Conservation (phyloP, 2,797 vertebrate species). For the Falco peregrinus region DNA sequence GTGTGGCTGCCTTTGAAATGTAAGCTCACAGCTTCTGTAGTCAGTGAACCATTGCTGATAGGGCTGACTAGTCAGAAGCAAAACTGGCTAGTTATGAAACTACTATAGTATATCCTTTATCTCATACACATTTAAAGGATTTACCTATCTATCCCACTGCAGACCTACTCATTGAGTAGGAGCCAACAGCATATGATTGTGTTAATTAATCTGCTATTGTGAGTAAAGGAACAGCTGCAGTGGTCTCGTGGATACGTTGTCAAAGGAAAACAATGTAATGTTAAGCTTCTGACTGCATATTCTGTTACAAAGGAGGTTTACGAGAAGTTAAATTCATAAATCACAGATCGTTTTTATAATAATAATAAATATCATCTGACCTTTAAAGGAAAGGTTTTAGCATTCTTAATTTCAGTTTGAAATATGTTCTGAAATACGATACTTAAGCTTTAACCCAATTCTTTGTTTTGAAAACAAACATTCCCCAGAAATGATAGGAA, state of each 20-base stretch:
- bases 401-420: conserved; percentile 91
- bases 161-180: conserved; percentile 98
- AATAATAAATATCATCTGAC: conserved; percentile 97
- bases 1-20: conserved; percentile 77
- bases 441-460: conserved; percentile 86
- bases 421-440: conserved; percentile 93
- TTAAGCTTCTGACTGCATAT: conserved; percentile 97
- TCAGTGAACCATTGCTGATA: conserved; percentile 75
- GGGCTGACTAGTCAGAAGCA: conserved; percentile 89
- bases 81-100: conserved; percentile 86
- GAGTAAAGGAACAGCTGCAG: conserved; percentile 98
- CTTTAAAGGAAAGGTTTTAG: conserved; percentile 92
- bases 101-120: conserved; percentile 89
- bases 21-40: conserved; percentile 78
- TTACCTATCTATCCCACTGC: conserved; percentile 99
- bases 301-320: conserved; percentile 96
- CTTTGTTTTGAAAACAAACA: conserved; percentile 91
- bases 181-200: conserved; percentile 99
- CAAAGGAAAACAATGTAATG: conserved; percentile 99
- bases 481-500: conserved; percentile 80
- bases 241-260: conserved; percentile 96
- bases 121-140: conserved; percentile 96
- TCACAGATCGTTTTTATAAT: conserved; percentile 91
- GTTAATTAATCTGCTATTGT: conserved; percentile 99
- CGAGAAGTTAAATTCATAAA: conserved; percentile 98